Conservation (phyloP, 1,140 invertebrate species). For the roundworm (Caenorhabditis elegans) region WBcel235 BX284602.5:11626001-11626500, state of each 20-base stretch:
- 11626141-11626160: neutral
- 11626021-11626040: neutral
- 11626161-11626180: neutral
- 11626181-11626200: neutral
- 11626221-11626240: neutral
- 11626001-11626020: neutral
- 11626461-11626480: neutral
- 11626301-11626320: neutral
- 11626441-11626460: neutral
- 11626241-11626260: constrained; percentile 1
- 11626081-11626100: neutral
- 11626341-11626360: neutral
- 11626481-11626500: neutral
- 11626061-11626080: neutral
- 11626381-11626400: neutral
- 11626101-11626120: neutral
- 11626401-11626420: neutral
- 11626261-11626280: neutral
- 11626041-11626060: neutral
- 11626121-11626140: neutral
- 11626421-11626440: neutral
- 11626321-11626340: constrained; percentile 1
- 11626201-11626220: too few relatives aligned
- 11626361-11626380: neutral
- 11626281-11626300: neutral